phyloP scores from a whole-genome alignment of 2,888 invertebrate species.

The Portevinia maculata region DNA sequence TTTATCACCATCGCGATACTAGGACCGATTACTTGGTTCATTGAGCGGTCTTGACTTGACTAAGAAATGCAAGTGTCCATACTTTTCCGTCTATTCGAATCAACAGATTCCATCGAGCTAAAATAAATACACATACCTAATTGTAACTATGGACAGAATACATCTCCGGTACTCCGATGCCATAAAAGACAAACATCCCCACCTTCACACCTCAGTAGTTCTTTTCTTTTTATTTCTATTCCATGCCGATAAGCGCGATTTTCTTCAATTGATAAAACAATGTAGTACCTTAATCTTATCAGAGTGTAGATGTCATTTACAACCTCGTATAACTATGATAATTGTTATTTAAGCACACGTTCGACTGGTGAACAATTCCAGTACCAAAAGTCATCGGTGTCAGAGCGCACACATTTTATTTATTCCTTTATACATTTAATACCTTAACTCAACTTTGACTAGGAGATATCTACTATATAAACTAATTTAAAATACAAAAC shows the following conservation, averaged over 20 bases:
- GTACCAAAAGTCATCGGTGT: constrained; percentile 50
- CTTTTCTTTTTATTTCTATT: constrained; percentile 16
- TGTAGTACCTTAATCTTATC: constrained; percentile 65
- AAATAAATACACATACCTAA: neutral
- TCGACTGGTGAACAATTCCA: constrained; percentile 53
- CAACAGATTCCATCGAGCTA: constrained; percentile 13
- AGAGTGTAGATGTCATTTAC: constrained; percentile 53
- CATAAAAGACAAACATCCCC: neutral
- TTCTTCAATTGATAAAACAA: constrained; percentile 57
- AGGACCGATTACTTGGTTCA: constrained; percentile 10
- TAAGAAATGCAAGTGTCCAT: neutral
- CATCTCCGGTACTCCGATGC: constrained; percentile 2
- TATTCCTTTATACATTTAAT: neutral
- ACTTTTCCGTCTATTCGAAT: constrained; percentile 9
- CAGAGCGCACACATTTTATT: constrained; percentile 25
- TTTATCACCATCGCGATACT: constrained; percentile 15
- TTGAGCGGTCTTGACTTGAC: constrained; percentile 7
- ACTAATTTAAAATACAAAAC: neutral
- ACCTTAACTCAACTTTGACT: neutral
- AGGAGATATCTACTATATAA: constrained; percentile 3
- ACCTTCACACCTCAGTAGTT: neutral
- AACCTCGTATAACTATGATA: constrained; percentile 53
- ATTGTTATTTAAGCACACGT: constrained; percentile 68
- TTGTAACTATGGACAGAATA: neutral
- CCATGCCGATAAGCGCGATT: constrained; percentile 61